Evolutionary conservation across 2,888 invertebrate genomes (phyloP).

Genomic region (Lasioglossum calceatum): DNA sequence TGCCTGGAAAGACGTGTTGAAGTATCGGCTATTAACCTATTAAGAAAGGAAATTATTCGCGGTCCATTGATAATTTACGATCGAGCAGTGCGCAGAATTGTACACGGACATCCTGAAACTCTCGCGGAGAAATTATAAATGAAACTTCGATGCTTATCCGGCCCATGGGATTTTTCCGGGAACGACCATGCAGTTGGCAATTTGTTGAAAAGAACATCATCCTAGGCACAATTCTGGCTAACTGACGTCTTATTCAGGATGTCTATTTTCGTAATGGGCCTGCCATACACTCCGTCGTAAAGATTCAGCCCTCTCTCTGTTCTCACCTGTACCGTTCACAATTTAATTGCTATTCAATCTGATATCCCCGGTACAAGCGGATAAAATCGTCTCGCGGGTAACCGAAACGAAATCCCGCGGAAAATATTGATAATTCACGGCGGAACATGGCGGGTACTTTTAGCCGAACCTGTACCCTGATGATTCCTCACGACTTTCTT

Average conservation of each 20-base stretch:
- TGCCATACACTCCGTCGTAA: conserved; percentile 1
- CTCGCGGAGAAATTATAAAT: not conserved
- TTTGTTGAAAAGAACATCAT: conserved; percentile 2
- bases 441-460: not conserved
- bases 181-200: not conserved
- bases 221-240: conserved; percentile 10
- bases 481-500: conserved; percentile 16
- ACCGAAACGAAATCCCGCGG: not conserved
- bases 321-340: not conserved
- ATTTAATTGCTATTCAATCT: not conserved
- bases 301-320: not conserved
- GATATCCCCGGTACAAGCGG: not conserved
- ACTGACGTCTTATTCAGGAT: conserved; percentile 37
- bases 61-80: no score
- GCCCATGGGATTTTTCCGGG: not conserved
- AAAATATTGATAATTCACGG: conserved; percentile 13
- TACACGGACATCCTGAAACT: not conserved
- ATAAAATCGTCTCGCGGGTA: not conserved
- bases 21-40: no score
- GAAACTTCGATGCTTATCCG: not conserved
- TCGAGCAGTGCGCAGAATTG: not conserved
- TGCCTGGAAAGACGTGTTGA: not conserved
- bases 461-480: conserved; percentile 14
- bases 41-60: not conserved
- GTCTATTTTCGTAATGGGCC: conserved; percentile 11